Base-by-base conservation (phyloP, 2,113 vertebrate species). In the Microtus richardsoni region DNA sequence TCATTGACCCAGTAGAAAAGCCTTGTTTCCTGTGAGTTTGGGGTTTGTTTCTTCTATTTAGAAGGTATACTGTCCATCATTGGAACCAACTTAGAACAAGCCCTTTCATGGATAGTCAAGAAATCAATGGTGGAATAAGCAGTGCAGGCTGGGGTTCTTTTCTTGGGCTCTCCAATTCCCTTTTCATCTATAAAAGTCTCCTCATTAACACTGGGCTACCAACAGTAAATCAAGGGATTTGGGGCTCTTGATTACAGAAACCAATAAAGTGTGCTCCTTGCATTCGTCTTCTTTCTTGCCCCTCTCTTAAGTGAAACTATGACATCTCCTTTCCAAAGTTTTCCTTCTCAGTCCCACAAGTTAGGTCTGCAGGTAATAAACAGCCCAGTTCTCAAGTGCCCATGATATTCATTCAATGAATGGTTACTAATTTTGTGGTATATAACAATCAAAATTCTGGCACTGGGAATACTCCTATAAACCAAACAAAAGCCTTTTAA, bases 131-230 rank as follows among this genome's bases (percentile, higher is more conserved):
- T 68, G 14, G 33, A 85, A 91, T 91, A 36, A 64, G 3, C 74
- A 84, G 60, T 91, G 39, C 28, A 71, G 44, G 19, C 13, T 66
- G 14, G 4, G 4, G 82, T 89, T 96, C 52, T 93, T 95, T 95
- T 60, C n/a, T 85, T 75, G 14, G 47, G 14, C 33, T 19, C 91
- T 95, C 62, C 52, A 62, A 93, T 30, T 75, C 17, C 33, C 2
- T 82, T 93, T 94, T 66, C 3, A 66, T 54, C 28, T 87, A 39
- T 91, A 74, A 92, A 96, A 80, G 22, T 58, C 89, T 96, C 95
- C 66, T 94, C 22, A 41, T 80, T 94, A 95, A 96, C 90, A 79
- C 68, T 80, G 26, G 58, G 6, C 41, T 88, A 5, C 78, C 44
- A 83, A 86, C 47, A 86, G 14, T 93, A 75, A 93, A 44, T 80